A percentile compares a stretch with the other conserved stretches of the same genome.
These are phyloP conservation scores for Ptychoptera contaminata DNA, from an alignment of 2,888 invertebrate species.

Conservation along the genomic window DNA sequence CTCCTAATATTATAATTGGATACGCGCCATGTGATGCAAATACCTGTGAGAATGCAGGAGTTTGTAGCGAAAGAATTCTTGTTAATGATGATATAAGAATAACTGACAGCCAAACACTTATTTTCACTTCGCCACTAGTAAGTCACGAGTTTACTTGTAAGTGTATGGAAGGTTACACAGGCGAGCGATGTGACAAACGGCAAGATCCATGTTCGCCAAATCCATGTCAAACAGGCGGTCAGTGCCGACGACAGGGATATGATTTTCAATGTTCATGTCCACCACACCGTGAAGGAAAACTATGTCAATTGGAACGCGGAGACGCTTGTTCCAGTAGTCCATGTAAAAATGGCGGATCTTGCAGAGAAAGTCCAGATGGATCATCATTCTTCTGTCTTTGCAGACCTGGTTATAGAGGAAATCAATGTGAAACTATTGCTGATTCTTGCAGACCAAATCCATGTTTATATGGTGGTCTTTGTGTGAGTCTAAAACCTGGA, in stretches of 20 bases:
- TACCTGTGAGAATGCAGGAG: constrained; percentile 63
- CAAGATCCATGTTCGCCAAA: constrained; percentile 85
- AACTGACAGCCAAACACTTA: constrained; percentile 62
- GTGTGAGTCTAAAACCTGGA: constrained; percentile 75
- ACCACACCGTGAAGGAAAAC: constrained; percentile 59
- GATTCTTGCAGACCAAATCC: constrained; percentile 88
- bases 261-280: constrained; percentile 76
- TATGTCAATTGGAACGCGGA: constrained; percentile 69
- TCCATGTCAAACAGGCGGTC: constrained; percentile 72
- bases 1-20: constrained; percentile 44
- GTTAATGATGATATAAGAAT: constrained; percentile 56
- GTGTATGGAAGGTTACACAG: constrained; percentile 73
- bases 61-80: constrained; percentile 54
- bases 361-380: constrained; percentile 73
- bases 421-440: constrained; percentile 73
- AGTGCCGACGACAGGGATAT: constrained; percentile 68
- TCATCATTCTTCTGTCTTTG: constrained; percentile 85
- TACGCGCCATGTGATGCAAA: constrained; percentile 60
- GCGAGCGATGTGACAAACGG: constrained; percentile 63
- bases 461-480: constrained; percentile 79
- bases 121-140: constrained; percentile 70
- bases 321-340: constrained; percentile 75
- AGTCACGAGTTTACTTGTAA: constrained; percentile 63
- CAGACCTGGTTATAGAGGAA: constrained; percentile 79
- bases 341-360: constrained; percentile 83